Base-by-base conservation (phyloP, 2,797 vertebrate species). In the Sebastes paucispinis region DNA sequence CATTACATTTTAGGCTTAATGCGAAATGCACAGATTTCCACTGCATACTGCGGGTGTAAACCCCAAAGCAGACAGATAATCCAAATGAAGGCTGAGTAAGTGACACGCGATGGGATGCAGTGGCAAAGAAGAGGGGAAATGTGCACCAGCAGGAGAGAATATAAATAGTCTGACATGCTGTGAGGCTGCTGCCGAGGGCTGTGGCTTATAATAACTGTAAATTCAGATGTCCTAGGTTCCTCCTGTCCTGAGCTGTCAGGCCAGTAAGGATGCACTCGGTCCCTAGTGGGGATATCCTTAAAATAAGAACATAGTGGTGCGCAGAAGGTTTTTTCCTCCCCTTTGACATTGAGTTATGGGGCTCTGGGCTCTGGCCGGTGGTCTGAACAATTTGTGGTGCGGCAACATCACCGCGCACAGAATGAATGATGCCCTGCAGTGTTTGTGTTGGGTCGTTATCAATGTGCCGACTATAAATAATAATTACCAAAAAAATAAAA, bases 381-480 rank as follows among this genome's bases (percentile, higher is more conserved):
- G 95, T 95, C 95, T 95, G 94, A 93, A 94, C 94, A 95, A 95
- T 95, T 96, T 96, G 96, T 85, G 96, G 96, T 91, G 36, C 85
- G 79, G 94, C 91, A 94, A 92, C 94, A 95, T 95, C 90, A 93
- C 94, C 91, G 90, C 91, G 81, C 90, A 64, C 91, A 93, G 91
- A 93, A 94, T 95, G 95, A 96, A 94, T 95, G 95, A 95, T 95
- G 94, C 93, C 92, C 94, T 92, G 87, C 92, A 90, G 90, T 96
- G 95, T 96, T 96, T 96, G 91, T 95, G 94, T 96, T 96, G 96
- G 96, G 95, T 85, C 91, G 87, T 95, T 96, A 96, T 96, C 96
- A 96, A 96, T 93, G 92, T 94, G 91, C 92, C 73, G 90, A 93
- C 95, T 96, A 96, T 95, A 96, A 96, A 96, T 95, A 96, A 95